phyloP scores from a whole-genome alignment of 1,140 invertebrate species.

The Trichonephila clavata region DNA sequence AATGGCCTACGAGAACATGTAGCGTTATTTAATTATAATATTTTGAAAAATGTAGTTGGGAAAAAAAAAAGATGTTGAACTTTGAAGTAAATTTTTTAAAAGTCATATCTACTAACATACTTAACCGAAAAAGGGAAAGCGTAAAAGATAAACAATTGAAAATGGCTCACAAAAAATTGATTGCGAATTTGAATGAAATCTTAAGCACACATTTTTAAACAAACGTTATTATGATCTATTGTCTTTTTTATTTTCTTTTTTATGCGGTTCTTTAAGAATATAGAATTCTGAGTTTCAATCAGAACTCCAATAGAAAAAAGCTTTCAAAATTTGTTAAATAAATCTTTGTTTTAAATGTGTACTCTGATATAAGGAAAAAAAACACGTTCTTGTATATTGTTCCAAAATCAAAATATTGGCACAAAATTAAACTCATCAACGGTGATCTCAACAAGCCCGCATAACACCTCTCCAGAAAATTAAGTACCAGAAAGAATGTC shows the following conservation, averaged over 20 bases:
- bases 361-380: background rate
- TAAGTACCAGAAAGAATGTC: slow-evolving; percentile 18
- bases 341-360: background rate
- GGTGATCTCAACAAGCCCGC: background rate
- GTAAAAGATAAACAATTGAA: background rate
- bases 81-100: no score
- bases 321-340: no score
- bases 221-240: no score
- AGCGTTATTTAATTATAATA: no score
- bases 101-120: background rate
- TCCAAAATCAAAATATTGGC: background rate
- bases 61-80: no score
- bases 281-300: background rate
- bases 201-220: no score
- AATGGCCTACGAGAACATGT: no score
- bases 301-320: background rate
- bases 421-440: slow-evolving; percentile 7
- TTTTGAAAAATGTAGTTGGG: no score
- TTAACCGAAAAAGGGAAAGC: background rate
- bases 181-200: no score
- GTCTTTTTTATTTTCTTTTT: no score
- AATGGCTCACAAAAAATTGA: background rate
- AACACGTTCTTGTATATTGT: background rate
- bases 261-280: background rate
- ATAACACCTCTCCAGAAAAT: slow-evolving; percentile 1